Conservation (phyloP, 2,113 vertebrate genomes). For the Anser brachyrhynchus region DNA sequence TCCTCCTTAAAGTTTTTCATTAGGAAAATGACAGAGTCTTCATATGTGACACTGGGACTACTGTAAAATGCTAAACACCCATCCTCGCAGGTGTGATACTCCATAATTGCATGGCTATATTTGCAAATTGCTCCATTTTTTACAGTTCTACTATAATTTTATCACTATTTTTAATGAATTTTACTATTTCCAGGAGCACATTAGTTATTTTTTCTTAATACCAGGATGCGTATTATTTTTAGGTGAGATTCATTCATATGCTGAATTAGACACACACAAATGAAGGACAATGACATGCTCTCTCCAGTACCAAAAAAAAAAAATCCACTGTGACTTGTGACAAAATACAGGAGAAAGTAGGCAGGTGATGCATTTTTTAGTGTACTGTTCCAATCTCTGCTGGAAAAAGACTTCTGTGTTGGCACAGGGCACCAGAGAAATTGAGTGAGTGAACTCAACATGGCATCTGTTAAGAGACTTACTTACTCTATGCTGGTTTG, state of each 20-base stretch:
- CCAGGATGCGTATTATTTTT: neutral
- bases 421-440: neutral
- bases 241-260: neutral
- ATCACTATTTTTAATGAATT: neutral
- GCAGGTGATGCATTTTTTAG: neutral
- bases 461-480: neutral
- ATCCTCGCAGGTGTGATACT: neutral
- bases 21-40: neutral
- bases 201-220: neutral
- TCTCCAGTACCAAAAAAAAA: neutral
- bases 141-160: neutral
- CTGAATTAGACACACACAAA: neutral
- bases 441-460: neutral
- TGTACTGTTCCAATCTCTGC: neutral
- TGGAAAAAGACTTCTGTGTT: neutral
- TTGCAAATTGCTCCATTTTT: slow-evolving; percentile 1
- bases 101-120: neutral
- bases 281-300: neutral
- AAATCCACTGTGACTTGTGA: neutral
- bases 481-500: neutral
- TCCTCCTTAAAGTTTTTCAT: neutral
- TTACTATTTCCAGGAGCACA: neutral
- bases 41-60: neutral
- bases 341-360: neutral
- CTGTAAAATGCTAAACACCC: neutral